Percentiles rank a stretch among this genome's conserved stretches.
Conservation (phyloP, 2,888 invertebrate species). For the Therioaphis trifolii region DNA sequence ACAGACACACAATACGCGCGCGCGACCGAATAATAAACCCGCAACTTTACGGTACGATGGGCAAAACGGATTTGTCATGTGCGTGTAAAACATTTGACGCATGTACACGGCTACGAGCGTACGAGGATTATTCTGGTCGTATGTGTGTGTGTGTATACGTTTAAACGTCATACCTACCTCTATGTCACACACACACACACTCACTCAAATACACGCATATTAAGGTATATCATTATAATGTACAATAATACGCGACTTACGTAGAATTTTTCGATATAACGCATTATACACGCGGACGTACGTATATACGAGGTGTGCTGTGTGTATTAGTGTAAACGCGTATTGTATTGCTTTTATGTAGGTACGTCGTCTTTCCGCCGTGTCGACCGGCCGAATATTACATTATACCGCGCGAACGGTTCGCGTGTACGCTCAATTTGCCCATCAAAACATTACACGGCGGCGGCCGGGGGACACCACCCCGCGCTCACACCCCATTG, state of each 20-base stretch:
- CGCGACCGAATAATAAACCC: conserved; percentile 50
- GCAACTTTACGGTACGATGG: conserved; percentile 57
- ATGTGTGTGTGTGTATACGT: background rate
- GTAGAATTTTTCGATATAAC: too few species aligned
- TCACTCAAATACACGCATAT: background rate
- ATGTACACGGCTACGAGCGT: background rate
- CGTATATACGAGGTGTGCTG: background rate
- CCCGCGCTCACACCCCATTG: background rate
- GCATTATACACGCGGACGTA: too few species aligned
- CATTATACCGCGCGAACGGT: background rate
- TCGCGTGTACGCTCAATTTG: conserved; percentile 52
- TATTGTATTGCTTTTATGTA: background rate
- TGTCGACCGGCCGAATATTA: too few species aligned
- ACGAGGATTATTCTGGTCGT: conserved; percentile 22
- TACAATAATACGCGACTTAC: background rate
- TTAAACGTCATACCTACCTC: too few species aligned
- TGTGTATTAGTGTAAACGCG: too few species aligned
- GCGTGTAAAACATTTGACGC: conserved; percentile 13
- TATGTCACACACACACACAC: background rate
- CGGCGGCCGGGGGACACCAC: background rate
- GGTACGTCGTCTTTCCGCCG: background rate
- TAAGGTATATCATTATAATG: background rate
- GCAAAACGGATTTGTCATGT: conserved; percentile 59
- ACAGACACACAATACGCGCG: background rate
- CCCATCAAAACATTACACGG: conserved; percentile 50